Conservation (phyloP, 2,113 vertebrate genomes). For the Dolichallabes microphthalmus region DNA sequence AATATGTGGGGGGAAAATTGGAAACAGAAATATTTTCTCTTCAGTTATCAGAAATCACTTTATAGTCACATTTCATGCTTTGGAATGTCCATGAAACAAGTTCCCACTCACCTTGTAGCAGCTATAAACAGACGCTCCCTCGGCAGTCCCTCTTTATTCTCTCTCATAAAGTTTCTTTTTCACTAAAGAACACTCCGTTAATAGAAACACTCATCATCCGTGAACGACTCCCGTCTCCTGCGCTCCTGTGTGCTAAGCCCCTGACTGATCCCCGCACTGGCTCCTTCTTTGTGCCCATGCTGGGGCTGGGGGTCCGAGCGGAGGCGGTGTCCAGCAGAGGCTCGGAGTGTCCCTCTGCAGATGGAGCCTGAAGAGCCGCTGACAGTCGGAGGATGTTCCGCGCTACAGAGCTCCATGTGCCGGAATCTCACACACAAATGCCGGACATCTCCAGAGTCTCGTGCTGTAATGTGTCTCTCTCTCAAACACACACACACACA, state of each 20-base stretch:
- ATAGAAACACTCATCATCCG: background rate
- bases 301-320: background rate
- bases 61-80: too few species aligned
- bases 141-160: background rate
- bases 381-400: slow-evolving; percentile 1
- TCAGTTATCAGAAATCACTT: too few species aligned
- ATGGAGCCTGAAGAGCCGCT: background rate
- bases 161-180: background rate
- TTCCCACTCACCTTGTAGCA: background rate
- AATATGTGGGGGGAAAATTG: too few species aligned
- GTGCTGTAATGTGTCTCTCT: background rate
- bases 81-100: background rate
- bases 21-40: too few species aligned
- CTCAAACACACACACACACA: background rate
- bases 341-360: background rate
- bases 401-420: slow-evolving; percentile 16
- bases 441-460: background rate
- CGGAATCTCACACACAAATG: background rate
- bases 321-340: background rate
- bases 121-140: background rate
- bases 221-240: background rate
- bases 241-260: background rate
- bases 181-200: background rate
- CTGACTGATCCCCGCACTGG: background rate
- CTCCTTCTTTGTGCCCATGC: background rate